Base-by-base conservation (phyloP, 2,113 vertebrate species). In the Nibea coibor region DNA sequence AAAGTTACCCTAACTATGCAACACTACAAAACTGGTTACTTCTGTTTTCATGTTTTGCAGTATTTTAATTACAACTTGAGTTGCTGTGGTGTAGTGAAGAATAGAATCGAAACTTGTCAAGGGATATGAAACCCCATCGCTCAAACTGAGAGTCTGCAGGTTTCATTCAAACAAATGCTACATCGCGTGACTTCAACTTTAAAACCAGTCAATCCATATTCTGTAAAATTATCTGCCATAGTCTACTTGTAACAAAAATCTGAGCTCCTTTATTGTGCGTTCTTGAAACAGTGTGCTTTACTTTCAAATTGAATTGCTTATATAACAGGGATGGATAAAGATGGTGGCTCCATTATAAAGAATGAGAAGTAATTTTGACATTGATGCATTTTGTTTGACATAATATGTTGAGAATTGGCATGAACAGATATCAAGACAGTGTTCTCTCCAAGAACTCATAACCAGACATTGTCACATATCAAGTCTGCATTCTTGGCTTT, bases 61-160 rank as follows among this genome's bases (percentile, higher is more conserved):
- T 43, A 50, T 80, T 66, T 50, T 50, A 26, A 50, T 64, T 50
- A 26, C 8, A 39, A 24, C 28, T 17, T 20, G 66, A 73, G 39
- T 17, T 11, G 39, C 51, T 59, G 16, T 43, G 8, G 11, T 42
- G 20, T 58, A 39, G 24, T 71, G 69, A 68, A 51, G 64, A 39
- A 39, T 39, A 39, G n/a, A 78, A 19, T 56, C 59, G 16, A 57
- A 51, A n/a, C 10, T 14, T 15, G 10, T 51, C 10, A 4, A 59
- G 3, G 26, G 54, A 73, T 17, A 19, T 8, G 3, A 26, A 42
- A 59, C 31, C 17, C 39, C 64, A 24, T 22, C 12, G 22, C 17
- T 61, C 16, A 28, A 48, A 22, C 19, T 12, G 6, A 22, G 20
- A 50, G 53, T 48, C 53, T 67, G 53, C 5, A 42, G 63, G 11